Base-by-base conservation (phyloP, 2,113 vertebrate species). In the Pelecanoides urinatrix region DNA sequence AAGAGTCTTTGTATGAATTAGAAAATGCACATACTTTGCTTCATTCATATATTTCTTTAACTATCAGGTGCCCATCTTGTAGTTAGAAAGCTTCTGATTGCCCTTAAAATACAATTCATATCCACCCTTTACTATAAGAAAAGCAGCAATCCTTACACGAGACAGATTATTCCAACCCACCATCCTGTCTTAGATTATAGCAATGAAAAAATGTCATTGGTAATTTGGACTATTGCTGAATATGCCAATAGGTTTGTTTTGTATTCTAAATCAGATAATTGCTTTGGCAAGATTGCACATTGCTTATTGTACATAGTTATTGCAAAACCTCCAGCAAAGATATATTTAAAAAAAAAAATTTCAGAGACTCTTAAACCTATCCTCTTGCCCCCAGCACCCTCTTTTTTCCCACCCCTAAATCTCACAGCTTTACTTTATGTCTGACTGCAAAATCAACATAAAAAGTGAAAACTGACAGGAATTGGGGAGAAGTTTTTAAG, bases 281-380 rank as follows among this genome's bases (percentile, higher is more conserved):
- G 55, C 40, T 92, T 56, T 90, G 72, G 66, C 89, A 88, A 92
- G 87, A 85, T 22, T 44, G 42, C 29, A 67, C 21, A 20, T 4
- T 66, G 26, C n/a, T 88, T 75, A 32, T 22, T 76, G 36, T 50
- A 82, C 12, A 25, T 22, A 30, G 82, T n/a, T 71, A 86, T 47
- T 82, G 80, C 53, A 96, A 88, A 91, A 91, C 32, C 38, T 86
- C 71, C 75, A 94, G 87, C 30, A 94, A 79, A 96, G 72, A 36
- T 20, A 30, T 4, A 42, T 44, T 83, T 2, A 6, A 55, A 84
- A 77, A 47, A 75, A 50, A 73, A 86, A 16, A n/a, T 70, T 68
- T 77, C 65, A 92, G 76, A 94, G 11, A 38, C 52, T 61, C 25
- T 61, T 63, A 73, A 40, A 7, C 50, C 61, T 92, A 40, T 52